These are phyloP conservation scores for Acleris emargana DNA, from an alignment of 2,888 invertebrate species.

Conservation along the genomic window DNA sequence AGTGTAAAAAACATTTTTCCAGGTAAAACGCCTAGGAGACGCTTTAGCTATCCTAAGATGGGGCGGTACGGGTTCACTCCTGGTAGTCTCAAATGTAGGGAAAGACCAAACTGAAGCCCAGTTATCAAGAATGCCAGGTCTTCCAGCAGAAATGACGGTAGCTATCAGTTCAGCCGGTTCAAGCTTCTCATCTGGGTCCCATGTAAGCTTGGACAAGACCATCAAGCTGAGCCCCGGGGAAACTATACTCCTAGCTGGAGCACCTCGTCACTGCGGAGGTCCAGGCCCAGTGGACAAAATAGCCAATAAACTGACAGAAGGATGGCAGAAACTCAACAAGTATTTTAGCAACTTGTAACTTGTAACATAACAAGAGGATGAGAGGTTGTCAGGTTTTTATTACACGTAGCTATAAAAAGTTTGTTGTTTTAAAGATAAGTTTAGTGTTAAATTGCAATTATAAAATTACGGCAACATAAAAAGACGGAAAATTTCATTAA, in stretches of 20 bases:
- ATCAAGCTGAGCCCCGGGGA: conserved; percentile 66
- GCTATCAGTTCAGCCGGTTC: conserved; percentile 67
- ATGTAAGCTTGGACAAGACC: conserved; percentile 58
- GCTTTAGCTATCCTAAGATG: conserved; percentile 67
- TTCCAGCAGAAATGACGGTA: conserved; percentile 68
- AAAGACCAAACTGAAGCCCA: conserved; percentile 67
- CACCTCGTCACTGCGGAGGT: conserved; percentile 72
- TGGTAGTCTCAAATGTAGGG: conserved; percentile 77
- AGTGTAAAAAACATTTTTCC: conserved; percentile 41
- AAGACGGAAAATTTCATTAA: not conserved
- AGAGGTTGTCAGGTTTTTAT: conserved; percentile 6
- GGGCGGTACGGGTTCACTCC: conserved; percentile 69
- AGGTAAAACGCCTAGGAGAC: conserved; percentile 84
- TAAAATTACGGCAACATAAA: too few species aligned
- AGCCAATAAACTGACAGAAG: conserved; percentile 71
- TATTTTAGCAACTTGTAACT: conserved; percentile 62
- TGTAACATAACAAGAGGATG: not conserved
- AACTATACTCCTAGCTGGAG: conserved; percentile 64
- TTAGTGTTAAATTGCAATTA: too few species aligned
- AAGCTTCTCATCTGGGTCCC: conserved; percentile 57
- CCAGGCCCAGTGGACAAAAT: conserved; percentile 79
- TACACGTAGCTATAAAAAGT: not conserved
- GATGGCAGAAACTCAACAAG: conserved; percentile 78
- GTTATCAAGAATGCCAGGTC: conserved; percentile 70
- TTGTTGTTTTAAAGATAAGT: not conserved